phyloP scores from a whole-genome alignment of 1,140 invertebrate genomes.

The Calliphora vicina region DNA sequence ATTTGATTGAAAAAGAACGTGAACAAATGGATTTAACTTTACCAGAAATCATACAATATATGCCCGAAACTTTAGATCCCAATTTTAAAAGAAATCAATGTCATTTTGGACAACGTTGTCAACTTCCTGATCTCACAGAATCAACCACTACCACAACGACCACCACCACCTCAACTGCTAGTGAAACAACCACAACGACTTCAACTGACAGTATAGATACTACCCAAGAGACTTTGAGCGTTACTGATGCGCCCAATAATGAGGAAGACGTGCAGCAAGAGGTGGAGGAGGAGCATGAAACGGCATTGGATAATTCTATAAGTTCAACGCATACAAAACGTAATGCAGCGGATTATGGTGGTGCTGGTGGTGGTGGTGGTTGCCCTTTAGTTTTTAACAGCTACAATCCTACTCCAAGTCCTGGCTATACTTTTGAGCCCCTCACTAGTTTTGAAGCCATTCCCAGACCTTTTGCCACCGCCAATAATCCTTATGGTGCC shows the following conservation, averaged over 20 bases:
- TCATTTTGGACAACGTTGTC: conserved; percentile 50
- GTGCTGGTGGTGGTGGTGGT: conserved; percentile 19
- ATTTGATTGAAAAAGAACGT: conserved; percentile 54
- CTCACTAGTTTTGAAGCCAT: neutral
- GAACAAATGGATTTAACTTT: conserved; percentile 51
- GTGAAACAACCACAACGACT: neutral
- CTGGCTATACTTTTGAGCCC: neutral
- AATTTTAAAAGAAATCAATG: conserved; percentile 53
- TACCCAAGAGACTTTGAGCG: neutral
- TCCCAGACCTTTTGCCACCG: neutral
- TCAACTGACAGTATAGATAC: neutral
- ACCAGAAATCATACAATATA: conserved; percentile 57
- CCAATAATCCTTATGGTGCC: neutral
- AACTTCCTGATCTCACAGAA: neutral
- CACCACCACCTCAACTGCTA: neutral
- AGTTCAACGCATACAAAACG: conserved; percentile 22
- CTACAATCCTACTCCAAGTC: conserved; percentile 15
- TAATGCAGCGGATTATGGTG: conserved; percentile 23
- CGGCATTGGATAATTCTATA: neutral
- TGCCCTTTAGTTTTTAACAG: neutral
- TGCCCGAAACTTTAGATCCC: conserved; percentile 56
- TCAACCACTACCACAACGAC: neutral
- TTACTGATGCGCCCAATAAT: neutral
- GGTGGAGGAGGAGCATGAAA: neutral
- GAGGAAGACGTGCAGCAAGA: neutral